These are phyloP conservation scores for Lepisosteus osseus DNA, from an alignment of 2,113 vertebrate species.

Conservation along the genomic window DNA sequence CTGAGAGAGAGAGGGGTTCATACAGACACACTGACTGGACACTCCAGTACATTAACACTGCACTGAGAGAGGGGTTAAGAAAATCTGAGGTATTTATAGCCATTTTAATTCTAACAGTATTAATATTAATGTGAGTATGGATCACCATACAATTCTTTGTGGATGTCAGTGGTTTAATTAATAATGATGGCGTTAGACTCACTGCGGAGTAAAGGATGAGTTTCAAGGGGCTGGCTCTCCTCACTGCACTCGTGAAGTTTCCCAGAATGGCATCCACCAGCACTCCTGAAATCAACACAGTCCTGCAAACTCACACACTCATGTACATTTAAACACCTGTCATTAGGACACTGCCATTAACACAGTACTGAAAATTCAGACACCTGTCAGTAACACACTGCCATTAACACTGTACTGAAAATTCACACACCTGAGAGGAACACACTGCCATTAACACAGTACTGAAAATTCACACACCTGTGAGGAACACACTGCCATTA, in stretches of 20 bases:
- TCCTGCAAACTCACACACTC: conserved; percentile 13
- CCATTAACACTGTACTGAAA: too few relatives aligned
- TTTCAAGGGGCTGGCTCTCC: conserved; percentile 57
- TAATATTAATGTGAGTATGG: conserved; percentile 3
- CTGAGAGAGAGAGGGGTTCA: too few relatives aligned
- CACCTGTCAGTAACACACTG: too few relatives aligned
- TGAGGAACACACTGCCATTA: too few relatives aligned
- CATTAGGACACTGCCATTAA: too few relatives aligned
- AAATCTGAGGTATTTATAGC: background rate
- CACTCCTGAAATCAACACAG: conserved; percentile 65
- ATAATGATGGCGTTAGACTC: conserved; percentile 47
- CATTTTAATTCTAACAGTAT: background rate
- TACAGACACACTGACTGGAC: too few relatives aligned
- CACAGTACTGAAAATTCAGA: too few relatives aligned
- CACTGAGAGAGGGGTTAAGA: conserved; percentile 53
- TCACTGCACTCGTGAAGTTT: conserved; percentile 64
- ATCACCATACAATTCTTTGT: conserved; percentile 13
- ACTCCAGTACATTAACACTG: too few relatives aligned
- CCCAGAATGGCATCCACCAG: conserved; percentile 74
- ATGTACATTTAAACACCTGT: too few relatives aligned
- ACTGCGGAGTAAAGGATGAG: conserved; percentile 84
- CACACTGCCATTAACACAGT: too few relatives aligned
- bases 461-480: too few relatives aligned
- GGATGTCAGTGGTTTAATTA: background rate
- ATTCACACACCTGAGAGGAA: too few relatives aligned